These are phyloP conservation scores for Phymatocera aterrima DNA, from an alignment of 2,888 invertebrate species.

Conservation along the genomic window DNA sequence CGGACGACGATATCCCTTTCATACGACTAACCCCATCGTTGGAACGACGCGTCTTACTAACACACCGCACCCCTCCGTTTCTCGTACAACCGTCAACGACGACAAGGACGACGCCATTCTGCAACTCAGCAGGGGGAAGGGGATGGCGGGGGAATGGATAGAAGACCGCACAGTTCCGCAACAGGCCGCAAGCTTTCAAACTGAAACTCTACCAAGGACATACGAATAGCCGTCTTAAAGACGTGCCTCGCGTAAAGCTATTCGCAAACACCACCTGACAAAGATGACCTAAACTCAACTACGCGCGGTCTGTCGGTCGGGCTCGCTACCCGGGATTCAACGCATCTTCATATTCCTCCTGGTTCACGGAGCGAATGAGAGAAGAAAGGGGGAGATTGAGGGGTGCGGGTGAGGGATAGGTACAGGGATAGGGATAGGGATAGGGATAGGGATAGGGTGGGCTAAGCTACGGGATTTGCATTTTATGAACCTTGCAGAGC, in stretches of 20 bases:
- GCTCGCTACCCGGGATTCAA: background rate
- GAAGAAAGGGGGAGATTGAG: background rate
- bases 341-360: too few relatives aligned
- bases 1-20: constrained; percentile 45
- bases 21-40: background rate
- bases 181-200: constrained; percentile 52
- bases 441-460: background rate
- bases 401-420: too few relatives aligned
- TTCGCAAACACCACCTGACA: constrained; percentile 47
- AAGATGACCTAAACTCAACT: constrained; percentile 45
- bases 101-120: constrained; percentile 10
- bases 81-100: background rate
- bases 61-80: background rate
- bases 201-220: constrained; percentile 57
- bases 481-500: constrained; percentile 45
- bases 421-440: too few relatives aligned
- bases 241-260: constrained; percentile 44
- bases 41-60: background rate
- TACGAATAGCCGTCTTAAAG: constrained; percentile 55
- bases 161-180: constrained; percentile 29
- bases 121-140: background rate
- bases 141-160: background rate
- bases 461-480: constrained; percentile 46
- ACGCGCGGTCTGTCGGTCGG: background rate
- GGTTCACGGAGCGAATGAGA: background rate